Evolutionary conservation across 2,113 vertebrate genomes (phyloP), one percentile per base, ranked within the genome.

Genomic region (Mobula birostris): DNA sequence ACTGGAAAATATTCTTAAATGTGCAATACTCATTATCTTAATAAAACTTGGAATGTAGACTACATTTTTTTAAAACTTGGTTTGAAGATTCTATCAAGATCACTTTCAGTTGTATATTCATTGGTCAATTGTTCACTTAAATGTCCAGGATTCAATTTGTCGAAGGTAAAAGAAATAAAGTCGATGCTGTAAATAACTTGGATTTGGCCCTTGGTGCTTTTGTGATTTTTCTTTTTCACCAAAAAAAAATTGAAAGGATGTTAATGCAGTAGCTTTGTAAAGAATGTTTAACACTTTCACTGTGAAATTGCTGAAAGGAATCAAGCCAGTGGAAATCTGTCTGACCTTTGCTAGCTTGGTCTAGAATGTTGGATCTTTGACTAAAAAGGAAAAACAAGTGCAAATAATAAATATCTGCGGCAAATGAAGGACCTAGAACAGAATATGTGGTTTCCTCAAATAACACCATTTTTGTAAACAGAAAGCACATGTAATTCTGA

Each of bases 401-500:
- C 5, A 29, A 40, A 5, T 74, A 7, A 29, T 74, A 36, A 21
- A 24, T 36, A 21, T 74, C 91, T 76, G 36, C 68, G 56, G 68
- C 40, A 72, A 40, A 76, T 93, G 17, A 76, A 74, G 14, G 14
- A 74, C 63, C 32, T 74, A 32, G 32, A 36, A 92, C 7, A 40
- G 66, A 9, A 21, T 12, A 48, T 21, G 11, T 24, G 68, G 68
- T 93, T 91, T 74, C 68, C 56, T 93, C 21, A 93, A 48, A 40
- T 93, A 70, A 70, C 66, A 76, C 32, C 3, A 70, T 74, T 74
- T 74, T 93, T 36, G 11, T 76, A 72, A 40, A 8, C 70, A 74
- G 36, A 74, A 56, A 56, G 74, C 74, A 24, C 36, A 29, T 74
- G 36, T 93, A 93, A 76, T 93, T 93, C 90, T 93, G 91, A 36